Base-by-base conservation (phyloP, 2,113 vertebrate species). In the Strix aluco region DNA sequence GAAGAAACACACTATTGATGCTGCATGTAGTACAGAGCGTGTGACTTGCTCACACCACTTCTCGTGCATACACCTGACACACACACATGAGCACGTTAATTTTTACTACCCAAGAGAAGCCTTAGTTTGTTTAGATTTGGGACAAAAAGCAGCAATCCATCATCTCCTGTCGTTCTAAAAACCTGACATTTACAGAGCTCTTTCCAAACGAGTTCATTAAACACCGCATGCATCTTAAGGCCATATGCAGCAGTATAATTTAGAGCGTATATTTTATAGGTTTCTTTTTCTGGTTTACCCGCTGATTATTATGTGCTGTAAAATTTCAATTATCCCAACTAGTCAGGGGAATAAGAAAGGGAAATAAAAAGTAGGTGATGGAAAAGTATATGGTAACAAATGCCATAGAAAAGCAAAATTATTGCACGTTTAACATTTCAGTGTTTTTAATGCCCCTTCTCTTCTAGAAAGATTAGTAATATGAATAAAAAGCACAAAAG, bases 321-420 rank as follows among this genome's bases (percentile, higher is more conserved):
- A 96, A 96, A 90, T 58, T 74, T 95, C 81, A 94, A 92, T 97
- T 94, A 94, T 79, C 88, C 52, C 71, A 79, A 25, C 29, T 61
- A 88, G 86, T 74, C 77, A 79, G 72, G 77, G 86, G 78, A 96
- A 88, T 91, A 83, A 84, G 91, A 88, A 86, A 65, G 61, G 78
- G 49, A 93, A 91, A 84, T 66, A 92, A 92, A 86, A 93, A 70
- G 83, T 55, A 77, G 47, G 23, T 79, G 62, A 73, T 66, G 52
- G 63, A 95, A 86, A 90, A 86, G 19, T 21, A 2, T 30, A 49
- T 46, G 42, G 55, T 80, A 83, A 73, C 18, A 88, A 55, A 82
- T 15, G 13, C 30, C 55, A 59, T 2, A 22, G 67, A 71, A 78
- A 88, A 82, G 44, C 32, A 57, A 63, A 38, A 59, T 4, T 65